These are phyloP conservation scores for Cataglyphis rosenhaueri DNA, from an alignment of 2,888 invertebrate genomes.

Conservation along the genomic window DNA sequence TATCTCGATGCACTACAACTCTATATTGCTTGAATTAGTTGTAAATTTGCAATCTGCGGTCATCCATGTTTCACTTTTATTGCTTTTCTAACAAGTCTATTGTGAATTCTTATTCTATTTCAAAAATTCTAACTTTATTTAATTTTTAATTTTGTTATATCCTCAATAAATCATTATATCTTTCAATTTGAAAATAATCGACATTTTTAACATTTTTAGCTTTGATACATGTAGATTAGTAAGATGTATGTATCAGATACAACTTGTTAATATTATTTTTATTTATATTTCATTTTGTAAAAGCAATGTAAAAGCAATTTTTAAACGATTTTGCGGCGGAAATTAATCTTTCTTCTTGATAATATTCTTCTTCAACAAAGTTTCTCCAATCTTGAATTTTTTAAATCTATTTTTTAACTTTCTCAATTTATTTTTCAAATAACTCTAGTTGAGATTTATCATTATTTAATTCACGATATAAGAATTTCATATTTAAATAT, in stretches of 20 bases:
- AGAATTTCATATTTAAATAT: neutral
- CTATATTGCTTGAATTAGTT: neutral
- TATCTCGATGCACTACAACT: neutral
- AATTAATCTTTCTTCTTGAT: constrained; percentile 10
- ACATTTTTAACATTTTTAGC: neutral
- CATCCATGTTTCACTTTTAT: neutral
- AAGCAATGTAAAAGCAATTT: neutral
- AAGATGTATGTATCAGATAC: neutral
- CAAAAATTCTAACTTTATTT: neutral
- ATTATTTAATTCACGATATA: neutral
- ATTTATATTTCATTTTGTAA: neutral
- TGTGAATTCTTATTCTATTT: neutral
- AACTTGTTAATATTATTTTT: neutral
- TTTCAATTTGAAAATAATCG: neutral
- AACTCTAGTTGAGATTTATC: neutral
- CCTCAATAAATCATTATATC: neutral
- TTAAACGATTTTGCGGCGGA: neutral
- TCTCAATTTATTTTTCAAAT: neutral
- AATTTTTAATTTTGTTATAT: neutral
- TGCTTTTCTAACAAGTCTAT: neutral
- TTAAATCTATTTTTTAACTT: neutral
- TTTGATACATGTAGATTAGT: neutral
- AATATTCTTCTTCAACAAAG: neutral
- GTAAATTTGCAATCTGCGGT: neutral
- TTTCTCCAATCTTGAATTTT: neutral